Conservation (phyloP, 2,888 invertebrate genomes). For the Papilio elwesi region DNA sequence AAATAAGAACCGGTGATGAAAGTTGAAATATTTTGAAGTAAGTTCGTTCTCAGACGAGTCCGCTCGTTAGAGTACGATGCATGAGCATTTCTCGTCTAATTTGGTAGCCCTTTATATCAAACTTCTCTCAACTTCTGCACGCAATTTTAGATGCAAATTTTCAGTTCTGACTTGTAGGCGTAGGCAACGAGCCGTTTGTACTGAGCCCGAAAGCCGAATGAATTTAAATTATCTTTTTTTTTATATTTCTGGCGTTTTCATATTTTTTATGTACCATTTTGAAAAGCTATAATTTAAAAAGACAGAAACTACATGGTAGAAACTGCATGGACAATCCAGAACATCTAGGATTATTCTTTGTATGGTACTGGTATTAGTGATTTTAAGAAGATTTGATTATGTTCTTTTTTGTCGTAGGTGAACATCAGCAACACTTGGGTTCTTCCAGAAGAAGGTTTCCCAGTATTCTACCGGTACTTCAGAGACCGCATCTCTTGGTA, state of each 20-base stretch:
- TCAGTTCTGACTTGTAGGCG: slow-evolving; percentile 15
- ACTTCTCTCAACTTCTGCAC: slow-evolving; percentile 44
- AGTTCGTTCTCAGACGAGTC: slow-evolving; percentile 1
- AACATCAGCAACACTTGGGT: slow-evolving; percentile 94
- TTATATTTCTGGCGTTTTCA: neutral
- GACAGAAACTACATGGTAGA: neutral
- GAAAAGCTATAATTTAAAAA: neutral
- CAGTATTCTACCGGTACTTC: slow-evolving; percentile 93
- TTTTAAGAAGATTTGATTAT: neutral
- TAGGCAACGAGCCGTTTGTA: slow-evolving; percentile 9
- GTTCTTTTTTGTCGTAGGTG: slow-evolving; percentile 79
- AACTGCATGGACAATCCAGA: too few relatives aligned
- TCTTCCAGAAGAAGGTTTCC: slow-evolving; percentile 91
- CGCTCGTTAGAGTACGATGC: slow-evolving; percentile 51
- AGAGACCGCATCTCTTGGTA: slow-evolving; percentile 93
- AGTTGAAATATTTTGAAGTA: slow-evolving; percentile 35
- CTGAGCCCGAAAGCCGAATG: neutral
- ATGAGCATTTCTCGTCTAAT: slow-evolving; percentile 48
- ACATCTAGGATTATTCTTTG: too few relatives aligned
- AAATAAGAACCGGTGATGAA: neutral
- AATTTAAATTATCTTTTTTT: neutral
- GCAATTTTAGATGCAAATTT: slow-evolving; percentile 44
- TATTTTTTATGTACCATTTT: neutral
- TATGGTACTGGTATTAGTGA: too few relatives aligned
- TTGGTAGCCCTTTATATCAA: slow-evolving; percentile 45